Base-by-base conservation (phyloP, 2,888 invertebrate genomes). In the Arge pagana region DNA sequence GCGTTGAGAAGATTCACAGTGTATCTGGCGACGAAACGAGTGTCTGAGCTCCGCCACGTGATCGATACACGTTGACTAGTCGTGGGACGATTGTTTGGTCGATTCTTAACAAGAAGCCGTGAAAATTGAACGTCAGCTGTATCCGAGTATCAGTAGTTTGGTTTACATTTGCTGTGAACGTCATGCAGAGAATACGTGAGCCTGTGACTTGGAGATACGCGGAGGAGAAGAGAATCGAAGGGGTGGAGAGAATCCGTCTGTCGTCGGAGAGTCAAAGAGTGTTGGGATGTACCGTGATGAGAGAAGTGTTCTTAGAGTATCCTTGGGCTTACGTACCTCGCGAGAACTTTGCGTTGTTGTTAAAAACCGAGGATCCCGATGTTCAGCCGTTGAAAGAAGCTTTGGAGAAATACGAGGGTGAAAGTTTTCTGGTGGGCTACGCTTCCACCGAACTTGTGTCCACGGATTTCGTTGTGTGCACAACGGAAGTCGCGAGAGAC, bases 401-500 rank as follows among this genome's bases (percentile, higher is more conserved):
- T 10, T 62, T 74, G 10, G 41, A 55, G 3, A 49, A 51, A 3
- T 70, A 65, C 41, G 36, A 57, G 10, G 39, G 43, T 5, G 49
- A 61, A 5, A 40, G 56, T 16, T 67, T 84, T 3, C 72, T 89
- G 0, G 64, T 89, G 48, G 89, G 88, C 0, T 89, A 87, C 61
- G 82, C 85, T 10, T 82, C 84, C 0, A 81, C 83, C 33, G 83
- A 84, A 63, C 78, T 84, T 0, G 80, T 80, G 45, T 77, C 79
- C 3, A 85, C 85, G 64, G 84, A 87, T 23, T 89, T 86, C 65
- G 84, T 87, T 48, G 76, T 89, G 23, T 90, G 86, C 54, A 74
- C 83, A 1, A 85, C 83, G 0, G 75, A 71, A 56, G 78, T 80
- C 56, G 80, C 85, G 0, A 80, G 80, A 36, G 82, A 82, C 41